phyloP scores from a whole-genome alignment of 35 echinoderm and acorn worm species.

The Stichopus chloronotus region DNA sequence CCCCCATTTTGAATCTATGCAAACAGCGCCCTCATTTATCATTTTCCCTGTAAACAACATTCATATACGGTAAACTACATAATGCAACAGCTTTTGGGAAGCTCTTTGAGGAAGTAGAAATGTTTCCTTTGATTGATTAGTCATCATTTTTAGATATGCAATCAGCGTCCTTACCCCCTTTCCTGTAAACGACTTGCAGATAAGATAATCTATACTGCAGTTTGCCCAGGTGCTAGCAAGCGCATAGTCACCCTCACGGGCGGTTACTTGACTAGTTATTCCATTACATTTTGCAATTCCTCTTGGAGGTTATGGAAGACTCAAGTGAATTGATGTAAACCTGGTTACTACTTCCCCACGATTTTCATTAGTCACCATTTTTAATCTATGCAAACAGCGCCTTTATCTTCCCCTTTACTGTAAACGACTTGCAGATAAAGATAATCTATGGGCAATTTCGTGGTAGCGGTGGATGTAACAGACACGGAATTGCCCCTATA shows the following conservation, averaged over 20 bases:
- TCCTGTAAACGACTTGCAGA: too few species aligned
- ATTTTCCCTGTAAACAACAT: constrained; percentile 31
- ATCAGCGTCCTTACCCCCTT: too few species aligned
- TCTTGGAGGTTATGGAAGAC: constrained; percentile 7
- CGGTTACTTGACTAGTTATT: too few species aligned
- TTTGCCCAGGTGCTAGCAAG: too few species aligned
- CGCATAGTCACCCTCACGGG: too few species aligned
- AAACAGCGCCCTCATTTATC: constrained; percentile 22
- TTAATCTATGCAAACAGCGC: constrained; percentile 8
- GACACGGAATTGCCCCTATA: constrained; percentile 7
- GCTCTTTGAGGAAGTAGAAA: too few species aligned
- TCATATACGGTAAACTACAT: constrained; percentile 12
- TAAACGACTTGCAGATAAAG: constrained; percentile 1
- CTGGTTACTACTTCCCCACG: constrained; percentile 1
- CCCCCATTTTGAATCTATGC: constrained; percentile 11
- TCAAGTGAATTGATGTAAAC: constrained; percentile 9
- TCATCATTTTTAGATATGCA: too few species aligned
- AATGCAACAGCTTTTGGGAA: too few species aligned
- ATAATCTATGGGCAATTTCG: constrained; percentile 3
- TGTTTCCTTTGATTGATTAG: too few species aligned
- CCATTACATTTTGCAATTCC: constrained; percentile 8
- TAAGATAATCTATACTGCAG: too few species aligned
- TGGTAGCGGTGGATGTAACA: constrained; percentile 2
- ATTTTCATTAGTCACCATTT: constrained; percentile 5
- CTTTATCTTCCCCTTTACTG: constrained; percentile 1